These are phyloP conservation scores for Drosophila birchii DNA, from an alignment of 2,888 invertebrate genomes.

Conservation along the genomic window DNA sequence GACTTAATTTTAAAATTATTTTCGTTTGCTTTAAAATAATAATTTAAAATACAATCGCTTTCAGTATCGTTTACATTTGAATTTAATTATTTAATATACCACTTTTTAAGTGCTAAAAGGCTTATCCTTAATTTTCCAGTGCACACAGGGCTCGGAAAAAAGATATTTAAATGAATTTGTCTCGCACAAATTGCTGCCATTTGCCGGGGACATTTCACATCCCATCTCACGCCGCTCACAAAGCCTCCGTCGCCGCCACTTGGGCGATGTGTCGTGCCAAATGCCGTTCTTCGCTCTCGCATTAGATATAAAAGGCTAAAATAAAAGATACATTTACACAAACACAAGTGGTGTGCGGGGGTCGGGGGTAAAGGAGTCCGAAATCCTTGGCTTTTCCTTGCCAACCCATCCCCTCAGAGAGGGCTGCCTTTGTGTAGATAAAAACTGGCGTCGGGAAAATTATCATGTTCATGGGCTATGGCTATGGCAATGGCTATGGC, in stretches of 20 bases:
- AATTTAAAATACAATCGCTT: background rate
- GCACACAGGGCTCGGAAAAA: conserved; percentile 35
- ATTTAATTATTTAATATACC: too few species aligned
- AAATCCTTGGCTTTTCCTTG: conserved; percentile 37
- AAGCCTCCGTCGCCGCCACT: conserved; percentile 67
- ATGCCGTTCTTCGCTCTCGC: conserved; percentile 74
- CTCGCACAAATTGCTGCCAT: conserved; percentile 81
- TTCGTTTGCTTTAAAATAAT: too few species aligned
- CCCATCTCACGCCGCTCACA: conserved; percentile 50
- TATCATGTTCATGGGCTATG: conserved; percentile 76
- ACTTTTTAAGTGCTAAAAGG: background rate
- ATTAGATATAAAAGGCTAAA: conserved; percentile 80
- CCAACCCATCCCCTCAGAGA: conserved; percentile 1
- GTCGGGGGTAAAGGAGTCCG: conserved; percentile 4
- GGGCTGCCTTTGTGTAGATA: conserved; percentile 71
- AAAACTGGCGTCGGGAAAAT: conserved; percentile 81
- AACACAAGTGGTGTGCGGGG: conserved; percentile 45
- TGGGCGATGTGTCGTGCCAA: conserved; percentile 77
- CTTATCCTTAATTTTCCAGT: conserved; percentile 9
- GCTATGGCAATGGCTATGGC: conserved; percentile 56
- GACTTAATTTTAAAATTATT: background rate
- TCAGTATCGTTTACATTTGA: too few species aligned
- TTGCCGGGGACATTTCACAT: conserved; percentile 63
- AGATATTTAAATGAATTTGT: conserved; percentile 81
- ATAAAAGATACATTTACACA: conserved; percentile 79